These are phyloP conservation scores for Chondrosia reniformis DNA, from an alignment of 37 sponge, comb jelly and placozoan genomes.

Conservation along the genomic window DNA sequence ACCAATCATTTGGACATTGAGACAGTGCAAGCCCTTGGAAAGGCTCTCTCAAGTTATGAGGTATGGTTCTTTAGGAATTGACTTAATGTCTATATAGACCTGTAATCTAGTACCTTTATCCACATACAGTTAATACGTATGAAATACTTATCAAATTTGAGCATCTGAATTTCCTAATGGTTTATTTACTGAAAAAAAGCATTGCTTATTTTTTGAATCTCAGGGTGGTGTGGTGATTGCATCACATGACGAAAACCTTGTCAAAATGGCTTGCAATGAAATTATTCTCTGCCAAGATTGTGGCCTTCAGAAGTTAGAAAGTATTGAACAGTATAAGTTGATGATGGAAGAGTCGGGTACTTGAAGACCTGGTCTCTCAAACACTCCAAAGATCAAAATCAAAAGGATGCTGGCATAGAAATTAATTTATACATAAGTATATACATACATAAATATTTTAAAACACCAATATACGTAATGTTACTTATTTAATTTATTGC, in stretches of 20 bases:
- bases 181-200: too few species aligned
- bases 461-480: too few species aligned
- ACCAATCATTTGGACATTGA: conserved; percentile 94
- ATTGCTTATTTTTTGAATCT: too few species aligned
- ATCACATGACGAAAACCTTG: conserved; percentile 89
- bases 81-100: too few species aligned
- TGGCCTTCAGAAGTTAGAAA: conserved; percentile 53
- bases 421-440: too few species aligned
- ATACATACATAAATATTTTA: too few species aligned
- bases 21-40: conserved; percentile 78
- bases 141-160: neutral
- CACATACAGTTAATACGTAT: too few species aligned
- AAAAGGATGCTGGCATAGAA: too few species aligned
- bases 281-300: conserved; percentile 79
- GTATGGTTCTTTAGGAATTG: conserved; percentile 22
- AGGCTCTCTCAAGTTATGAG: conserved; percentile 44
- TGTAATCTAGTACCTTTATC: too few species aligned
- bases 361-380: too few species aligned
- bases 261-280: conserved; percentile 52
- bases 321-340: conserved; percentile 70
- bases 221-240: conserved; percentile 92
- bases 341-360: conserved; percentile 35
- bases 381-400: too few species aligned
- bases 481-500: too few species aligned
- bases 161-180: neutral